Percentiles rank a stretch among this genome's conserved stretches.
These are phyloP conservation scores for Torymus auratus DNA, from an alignment of 2,888 invertebrate species.

Conservation along the genomic window DNA sequence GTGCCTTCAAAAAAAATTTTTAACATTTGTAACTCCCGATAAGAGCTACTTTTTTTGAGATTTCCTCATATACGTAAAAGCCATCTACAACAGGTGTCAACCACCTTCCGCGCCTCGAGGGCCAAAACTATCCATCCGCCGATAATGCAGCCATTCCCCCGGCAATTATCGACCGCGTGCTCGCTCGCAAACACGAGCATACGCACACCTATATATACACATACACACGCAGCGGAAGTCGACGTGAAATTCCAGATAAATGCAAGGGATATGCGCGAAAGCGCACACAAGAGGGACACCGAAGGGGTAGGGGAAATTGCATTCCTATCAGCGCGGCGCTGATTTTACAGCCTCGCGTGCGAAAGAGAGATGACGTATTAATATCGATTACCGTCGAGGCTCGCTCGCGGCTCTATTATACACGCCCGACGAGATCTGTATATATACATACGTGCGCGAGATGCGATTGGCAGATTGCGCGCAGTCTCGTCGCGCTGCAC, in stretches of 20 bases:
- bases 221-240: conserved; percentile 14
- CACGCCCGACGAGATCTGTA: background rate
- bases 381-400: background rate
- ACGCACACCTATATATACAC: background rate
- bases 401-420: conserved; percentile 29
- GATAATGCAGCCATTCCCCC: conserved; percentile 41
- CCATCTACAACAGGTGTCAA: too few relatives aligned
- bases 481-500: background rate
- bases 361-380: too few relatives aligned
- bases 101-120: too few relatives aligned
- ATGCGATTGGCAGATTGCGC: conserved; percentile 33
- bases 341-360: conserved; percentile 33
- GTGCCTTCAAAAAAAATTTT: too few relatives aligned
- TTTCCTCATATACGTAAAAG: too few relatives aligned
- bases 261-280: background rate
- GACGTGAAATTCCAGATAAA: background rate
- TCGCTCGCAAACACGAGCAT: background rate
- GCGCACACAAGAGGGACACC: background rate
- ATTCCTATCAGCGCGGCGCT: conserved; percentile 36
- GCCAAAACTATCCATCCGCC: conserved; percentile 24
- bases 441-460: conserved; percentile 4
- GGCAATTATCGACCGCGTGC: conserved; percentile 35
- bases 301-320: conserved; percentile 8
- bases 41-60: too few relatives aligned
- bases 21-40: too few relatives aligned